Evolutionary conservation across 2,113 vertebrate genomes (phyloP), one percentile per base, ranked within the genome.

Genomic region (Clarias gariepinus): DNA sequence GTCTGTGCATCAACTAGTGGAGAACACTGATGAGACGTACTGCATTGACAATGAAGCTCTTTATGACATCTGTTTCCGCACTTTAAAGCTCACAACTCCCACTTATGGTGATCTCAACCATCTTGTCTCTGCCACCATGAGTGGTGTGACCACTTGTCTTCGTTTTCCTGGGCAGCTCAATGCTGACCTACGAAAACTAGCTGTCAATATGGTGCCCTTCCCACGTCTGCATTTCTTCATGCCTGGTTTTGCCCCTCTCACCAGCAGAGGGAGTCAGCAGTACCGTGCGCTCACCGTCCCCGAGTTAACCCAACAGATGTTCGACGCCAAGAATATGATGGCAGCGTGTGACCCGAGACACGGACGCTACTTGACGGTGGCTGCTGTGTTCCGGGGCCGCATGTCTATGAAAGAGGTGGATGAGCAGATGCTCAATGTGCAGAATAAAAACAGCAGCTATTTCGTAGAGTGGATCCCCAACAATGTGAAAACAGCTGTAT

Each of bases 381-480:
- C 96, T 0, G 96, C 95, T 0, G 88, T 96, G 25, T 96, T 96
- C 94, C 92, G 95, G 0, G 95, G 96, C 1, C 93, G 95, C 13
- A 96, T 96, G 96, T 96, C 95, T 90, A 96, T 96, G 96, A 96
- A 96, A 87, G 95, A 96, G 89, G 95, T 96, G 0, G 95, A 96
- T 0, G 96, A 96, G 91, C 96, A 96, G 90, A 95, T 96, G 95
- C 91, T 96, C 30, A 96, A 96, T 0, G 95, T 96, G 25, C 96
- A 96, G 90, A 96, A 96, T 86, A 96, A 96, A 92, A 96, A 96
- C 30, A 96, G 94, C 93, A 96, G 95, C 94, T 96, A 96, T 93
- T 96, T 96, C 1, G 95, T 96, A 8, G 96, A 96, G 13, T 96
- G 95, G 95, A 96, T 96, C 92, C 95, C 95, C 88, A 96, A 96